Evolutionary conservation across 2,888 invertebrate species (phyloP).

Genomic region (Papilio protenor): DNA sequence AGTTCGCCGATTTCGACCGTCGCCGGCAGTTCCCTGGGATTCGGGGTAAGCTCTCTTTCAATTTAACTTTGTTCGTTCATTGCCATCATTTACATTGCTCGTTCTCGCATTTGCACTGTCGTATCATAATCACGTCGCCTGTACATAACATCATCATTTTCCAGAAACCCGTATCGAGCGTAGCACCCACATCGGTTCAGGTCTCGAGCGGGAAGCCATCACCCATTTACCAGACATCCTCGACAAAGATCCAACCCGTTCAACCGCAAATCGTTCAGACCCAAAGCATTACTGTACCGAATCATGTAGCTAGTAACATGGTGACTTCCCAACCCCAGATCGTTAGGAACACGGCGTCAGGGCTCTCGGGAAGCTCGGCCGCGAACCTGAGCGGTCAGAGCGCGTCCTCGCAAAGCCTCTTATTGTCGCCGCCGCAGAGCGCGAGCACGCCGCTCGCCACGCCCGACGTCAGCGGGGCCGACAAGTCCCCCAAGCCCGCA

Average conservation of each 20-base stretch:
- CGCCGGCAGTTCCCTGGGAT: conserved; percentile 75
- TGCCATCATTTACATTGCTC: conserved; percentile 42
- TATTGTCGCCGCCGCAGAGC: conserved; percentile 85
- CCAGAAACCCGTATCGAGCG: conserved; percentile 94
- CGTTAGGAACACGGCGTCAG: conserved; percentile 80
- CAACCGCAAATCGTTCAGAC: conserved; percentile 89
- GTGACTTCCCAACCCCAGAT: conserved; percentile 81
- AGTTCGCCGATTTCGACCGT: conserved; percentile 76
- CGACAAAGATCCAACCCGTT: conserved; percentile 91
- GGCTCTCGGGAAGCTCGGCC: conserved; percentile 79
- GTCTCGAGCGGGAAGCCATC: conserved; percentile 87
- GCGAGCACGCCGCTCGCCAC: conserved; percentile 85
- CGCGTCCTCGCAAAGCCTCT: conserved; percentile 74
- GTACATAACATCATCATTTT: conserved; percentile 82
- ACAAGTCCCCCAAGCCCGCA: conserved; percentile 88
- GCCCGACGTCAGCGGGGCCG: conserved; percentile 80
- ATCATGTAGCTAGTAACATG: conserved; percentile 78
- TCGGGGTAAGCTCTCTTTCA: conserved; percentile 70
- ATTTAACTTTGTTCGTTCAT: conserved; percentile 42
- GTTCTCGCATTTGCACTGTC: conserved; percentile 1
- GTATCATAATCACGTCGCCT: conserved; percentile 57
- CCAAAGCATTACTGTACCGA: conserved; percentile 70
- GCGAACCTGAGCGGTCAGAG: conserved; percentile 72
- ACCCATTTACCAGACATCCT: conserved; percentile 91
- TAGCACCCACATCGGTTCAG: conserved; percentile 91